Evolutionary conservation across 2,797 vertebrate species (phyloP).

Genomic region (Prionace glauca): DNA sequence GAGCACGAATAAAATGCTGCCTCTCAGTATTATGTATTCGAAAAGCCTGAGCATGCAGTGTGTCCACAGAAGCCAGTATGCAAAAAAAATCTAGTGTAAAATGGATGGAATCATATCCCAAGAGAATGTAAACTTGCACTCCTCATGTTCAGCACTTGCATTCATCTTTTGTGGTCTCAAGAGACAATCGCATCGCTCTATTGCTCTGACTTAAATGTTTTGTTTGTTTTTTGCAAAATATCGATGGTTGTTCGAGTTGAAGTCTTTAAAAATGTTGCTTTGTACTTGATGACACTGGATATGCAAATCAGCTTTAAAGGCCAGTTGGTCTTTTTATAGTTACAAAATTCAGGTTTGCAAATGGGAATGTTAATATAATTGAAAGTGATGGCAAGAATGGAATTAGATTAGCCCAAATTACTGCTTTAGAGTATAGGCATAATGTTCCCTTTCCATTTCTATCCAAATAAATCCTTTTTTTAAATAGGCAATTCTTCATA

Average conservation of each 20-base stretch:
- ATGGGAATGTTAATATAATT: constrained; percentile 69
- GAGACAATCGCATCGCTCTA: constrained; percentile 53
- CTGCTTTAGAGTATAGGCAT: constrained; percentile 62
- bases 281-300: constrained; percentile 65
- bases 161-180: constrained; percentile 60
- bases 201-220: neutral
- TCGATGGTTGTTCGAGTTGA: constrained; percentile 73
- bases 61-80: neutral
- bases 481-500: neutral
- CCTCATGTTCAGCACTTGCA: constrained; percentile 64
- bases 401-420: constrained; percentile 76
- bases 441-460: constrained; percentile 67
- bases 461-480: constrained; percentile 60
- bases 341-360: constrained; percentile 71
- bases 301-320: constrained; percentile 65
- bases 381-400: constrained; percentile 73
- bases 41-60: constrained; percentile 49
- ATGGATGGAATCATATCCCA: constrained; percentile 46
- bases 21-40: constrained; percentile 63
- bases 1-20: constrained; percentile 61
- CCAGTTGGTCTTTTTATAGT: constrained; percentile 75
- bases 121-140: constrained; percentile 63
- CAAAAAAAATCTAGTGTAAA: neutral
- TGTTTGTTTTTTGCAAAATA: constrained; percentile 62
- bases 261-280: constrained; percentile 76